These are phyloP conservation scores for Mustelus asterias DNA, from an alignment of 2,113 vertebrate species.

Conservation along the genomic window DNA sequence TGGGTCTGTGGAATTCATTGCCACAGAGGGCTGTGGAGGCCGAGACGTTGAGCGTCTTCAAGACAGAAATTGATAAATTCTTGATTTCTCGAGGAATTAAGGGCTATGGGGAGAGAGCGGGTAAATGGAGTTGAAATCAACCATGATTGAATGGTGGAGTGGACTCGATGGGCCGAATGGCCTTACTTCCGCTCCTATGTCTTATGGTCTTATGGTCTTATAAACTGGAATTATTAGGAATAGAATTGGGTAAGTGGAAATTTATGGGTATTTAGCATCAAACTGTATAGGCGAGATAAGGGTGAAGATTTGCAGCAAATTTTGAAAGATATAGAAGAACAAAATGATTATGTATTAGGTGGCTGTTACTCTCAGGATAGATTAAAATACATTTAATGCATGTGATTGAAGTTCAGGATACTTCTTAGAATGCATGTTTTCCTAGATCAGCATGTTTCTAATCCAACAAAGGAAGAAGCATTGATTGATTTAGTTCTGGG, in stretches of 20 bases:
- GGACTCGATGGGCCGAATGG: too few relatives aligned
- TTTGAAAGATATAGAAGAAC: neutral
- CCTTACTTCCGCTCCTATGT: too few relatives aligned
- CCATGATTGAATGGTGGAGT: too few relatives aligned
- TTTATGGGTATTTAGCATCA: neutral
- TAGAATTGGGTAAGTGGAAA: neutral
- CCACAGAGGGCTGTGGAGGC: too few relatives aligned
- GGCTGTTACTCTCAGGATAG: neutral
- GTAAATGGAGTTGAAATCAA: too few relatives aligned
- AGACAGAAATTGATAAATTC: too few relatives aligned
- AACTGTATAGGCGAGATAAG: neutral
- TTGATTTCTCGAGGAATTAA: too few relatives aligned
- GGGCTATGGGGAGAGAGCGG: too few relatives aligned
- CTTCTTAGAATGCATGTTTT: neutral
- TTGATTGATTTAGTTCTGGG: neutral
- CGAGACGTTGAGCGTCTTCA: too few relatives aligned
- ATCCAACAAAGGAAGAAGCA: neutral
- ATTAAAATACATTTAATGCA: neutral
- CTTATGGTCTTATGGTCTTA: too few relatives aligned
- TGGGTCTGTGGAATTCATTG: too few relatives aligned
- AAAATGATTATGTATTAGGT: neutral
- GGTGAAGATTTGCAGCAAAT: neutral
- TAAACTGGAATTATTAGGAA: neutral
- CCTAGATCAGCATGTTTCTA: neutral
- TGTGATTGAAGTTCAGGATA: neutral